These are phyloP conservation scores for Orcinus orca DNA, from an alignment of 2,113 vertebrate species.

Conservation along the genomic window DNA sequence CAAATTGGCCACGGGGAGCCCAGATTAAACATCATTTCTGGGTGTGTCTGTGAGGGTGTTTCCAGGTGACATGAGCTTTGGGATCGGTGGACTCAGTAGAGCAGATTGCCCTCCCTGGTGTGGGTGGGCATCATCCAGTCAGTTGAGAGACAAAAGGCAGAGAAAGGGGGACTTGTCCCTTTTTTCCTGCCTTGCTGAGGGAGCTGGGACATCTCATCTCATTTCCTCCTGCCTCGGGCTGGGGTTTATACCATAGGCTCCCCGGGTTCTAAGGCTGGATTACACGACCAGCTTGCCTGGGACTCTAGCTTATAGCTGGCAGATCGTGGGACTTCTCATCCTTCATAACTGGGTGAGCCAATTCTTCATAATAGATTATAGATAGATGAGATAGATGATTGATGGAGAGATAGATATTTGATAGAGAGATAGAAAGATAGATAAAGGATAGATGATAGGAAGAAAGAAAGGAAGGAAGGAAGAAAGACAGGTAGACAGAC, in stretches of 20 bases:
- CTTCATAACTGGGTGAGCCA: not conserved
- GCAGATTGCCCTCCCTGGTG: too few species aligned
- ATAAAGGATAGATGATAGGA: not conserved
- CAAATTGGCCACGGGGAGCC: too few species aligned
- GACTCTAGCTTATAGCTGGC: not conserved
- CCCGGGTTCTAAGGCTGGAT: not conserved
- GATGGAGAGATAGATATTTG: too few species aligned
- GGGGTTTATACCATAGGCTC: too few species aligned
- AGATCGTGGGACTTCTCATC: not conserved
- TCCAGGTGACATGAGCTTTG: too few species aligned
- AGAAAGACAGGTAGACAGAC: too few species aligned
- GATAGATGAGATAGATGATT: too few species aligned
- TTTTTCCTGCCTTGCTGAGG: not conserved
- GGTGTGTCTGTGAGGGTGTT: too few species aligned
- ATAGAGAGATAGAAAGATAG: too few species aligned
- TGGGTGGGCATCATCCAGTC: not conserved
- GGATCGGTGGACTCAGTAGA: too few species aligned
- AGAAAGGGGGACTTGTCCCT: not conserved
- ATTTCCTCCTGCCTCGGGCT: not conserved
- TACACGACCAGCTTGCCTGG: not conserved
- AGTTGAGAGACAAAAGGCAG: not conserved
- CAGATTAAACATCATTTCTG: too few species aligned
- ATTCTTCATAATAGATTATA: not conserved
- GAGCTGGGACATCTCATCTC: not conserved
- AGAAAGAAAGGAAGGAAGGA: too few species aligned